Evolutionary conservation across 2,888 invertebrate species (phyloP), one percentile per base, ranked within the genome.

Genomic region (Hypomecis atomaria): DNA sequence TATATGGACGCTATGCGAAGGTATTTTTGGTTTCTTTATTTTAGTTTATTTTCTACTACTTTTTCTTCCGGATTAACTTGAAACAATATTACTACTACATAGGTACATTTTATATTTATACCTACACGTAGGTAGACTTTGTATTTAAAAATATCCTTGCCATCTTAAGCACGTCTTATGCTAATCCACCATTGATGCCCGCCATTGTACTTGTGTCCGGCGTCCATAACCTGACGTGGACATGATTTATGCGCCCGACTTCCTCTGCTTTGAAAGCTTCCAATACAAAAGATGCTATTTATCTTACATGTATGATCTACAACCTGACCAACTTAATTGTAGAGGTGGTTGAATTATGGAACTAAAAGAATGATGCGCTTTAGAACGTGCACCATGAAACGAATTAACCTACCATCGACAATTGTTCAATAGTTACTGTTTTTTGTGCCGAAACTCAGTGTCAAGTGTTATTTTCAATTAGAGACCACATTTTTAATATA

Each of bases 241-340:
- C 56, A 56, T 61, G 65, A 65, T 65, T 65, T 65, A 65, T 65
- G 48, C 42, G 52, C 4, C 48, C 47, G 59, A 43, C 60, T 65
- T 61, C 62, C 59, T 64, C 23, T 34, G 55, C 44, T 66, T 52
- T 62, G 57, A 62, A 57, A 63, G 52, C 61, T 61, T 63, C 60
- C 71, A 71, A 75, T 75, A 76, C 75, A 76, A 78, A 63, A 65
- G 60, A 69, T 74, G 62, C 60, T 71, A 75, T 75, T 72, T 75
- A 78, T 79, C 76, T 61, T 65, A 53, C 60, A 53, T 56, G 56
- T 74, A 66, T 70, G 69, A 56, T 58, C 53, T 71, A 42, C n/a
- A 38, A 0, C 23, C 10, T 10, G 33, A 52, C 52, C 10, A 40
- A 9, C 23, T 52, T 40, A 40, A 6, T n/a, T 10, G n/a, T 42